A percentile compares a stretch with the other conserved stretches of the same genome.
Evolutionary conservation across 2,888 invertebrate species (phyloP).

Genomic region (Cryptus viduatorius): DNA sequence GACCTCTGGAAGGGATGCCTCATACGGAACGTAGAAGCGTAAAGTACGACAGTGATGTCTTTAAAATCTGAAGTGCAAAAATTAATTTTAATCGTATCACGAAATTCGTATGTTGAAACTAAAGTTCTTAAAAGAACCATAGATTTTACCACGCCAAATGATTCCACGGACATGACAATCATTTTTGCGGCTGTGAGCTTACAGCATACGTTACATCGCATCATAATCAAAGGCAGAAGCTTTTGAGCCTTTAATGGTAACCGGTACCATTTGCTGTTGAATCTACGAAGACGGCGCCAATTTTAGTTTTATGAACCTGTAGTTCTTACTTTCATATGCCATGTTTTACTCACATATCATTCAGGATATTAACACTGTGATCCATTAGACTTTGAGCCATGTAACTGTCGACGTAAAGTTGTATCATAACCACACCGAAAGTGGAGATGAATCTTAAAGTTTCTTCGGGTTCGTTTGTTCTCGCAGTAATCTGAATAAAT

Average conservation of each 20-base stretch:
- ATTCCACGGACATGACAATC: neutral
- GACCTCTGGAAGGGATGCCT: no score
- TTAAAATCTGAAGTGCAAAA: no score
- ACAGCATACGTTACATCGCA: neutral
- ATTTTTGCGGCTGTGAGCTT: constrained; percentile 2
- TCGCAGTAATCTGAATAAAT: no score
- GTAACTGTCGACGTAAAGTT: no score
- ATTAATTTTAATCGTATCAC: neutral
- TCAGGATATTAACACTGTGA: no score
- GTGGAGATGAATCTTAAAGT: no score
- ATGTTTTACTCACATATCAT: neutral
- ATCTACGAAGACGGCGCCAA: neutral
- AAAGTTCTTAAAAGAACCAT: neutral
- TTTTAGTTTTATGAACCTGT: neutral
- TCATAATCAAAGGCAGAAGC: neutral
- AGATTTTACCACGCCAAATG: neutral
- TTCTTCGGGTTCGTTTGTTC: no score
- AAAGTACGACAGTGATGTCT: no score
- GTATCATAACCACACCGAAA: no score
- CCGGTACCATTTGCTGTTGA: constrained; percentile 7
- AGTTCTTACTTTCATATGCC: neutral
- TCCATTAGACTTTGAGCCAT: no score
- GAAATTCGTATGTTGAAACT: no score
- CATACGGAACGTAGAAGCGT: no score
- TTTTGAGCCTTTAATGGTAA: constrained; percentile 4